Evolutionary conservation across 2,797 vertebrate genomes (phyloP).

Genomic region (Psittacula echo): DNA sequence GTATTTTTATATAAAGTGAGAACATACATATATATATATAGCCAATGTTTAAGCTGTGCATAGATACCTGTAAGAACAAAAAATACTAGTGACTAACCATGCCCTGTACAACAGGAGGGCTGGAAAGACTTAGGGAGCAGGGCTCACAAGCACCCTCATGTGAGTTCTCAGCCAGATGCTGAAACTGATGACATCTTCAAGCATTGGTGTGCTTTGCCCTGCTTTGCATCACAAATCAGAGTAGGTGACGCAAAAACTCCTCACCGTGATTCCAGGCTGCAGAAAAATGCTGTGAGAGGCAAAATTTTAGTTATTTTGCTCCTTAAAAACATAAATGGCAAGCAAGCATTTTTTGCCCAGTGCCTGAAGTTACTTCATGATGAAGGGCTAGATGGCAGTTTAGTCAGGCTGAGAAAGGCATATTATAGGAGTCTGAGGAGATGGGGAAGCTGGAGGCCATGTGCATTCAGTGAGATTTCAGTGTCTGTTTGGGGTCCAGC

Average conservation of each 20-base stretch:
- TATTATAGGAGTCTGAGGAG: neutral
- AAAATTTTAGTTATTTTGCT: neutral
- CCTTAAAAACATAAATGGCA: neutral
- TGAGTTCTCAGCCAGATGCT: neutral
- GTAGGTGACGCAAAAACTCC: neutral
- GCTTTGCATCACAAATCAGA: neutral
- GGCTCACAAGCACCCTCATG: fast-evolving
- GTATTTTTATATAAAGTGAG: neutral
- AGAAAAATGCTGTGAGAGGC: neutral
- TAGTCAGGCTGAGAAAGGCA: neutral
- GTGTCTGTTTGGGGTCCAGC: neutral
- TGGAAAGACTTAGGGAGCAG: neutral
- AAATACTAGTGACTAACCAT: neutral
- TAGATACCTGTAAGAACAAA: neutral
- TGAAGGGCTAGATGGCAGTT: neutral
- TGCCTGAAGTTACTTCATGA: neutral
- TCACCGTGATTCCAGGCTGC: neutral
- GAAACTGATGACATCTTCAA: neutral
- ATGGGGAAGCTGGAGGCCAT: neutral
- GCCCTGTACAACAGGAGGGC: neutral
- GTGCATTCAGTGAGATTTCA: neutral
- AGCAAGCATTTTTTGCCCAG: neutral
- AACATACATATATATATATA: neutral
- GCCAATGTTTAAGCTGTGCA: neutral
- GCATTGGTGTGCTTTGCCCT: neutral